phyloP scores from a whole-genome alignment of 2,797 vertebrate genomes.

The Carduelis carduelis region DNA sequence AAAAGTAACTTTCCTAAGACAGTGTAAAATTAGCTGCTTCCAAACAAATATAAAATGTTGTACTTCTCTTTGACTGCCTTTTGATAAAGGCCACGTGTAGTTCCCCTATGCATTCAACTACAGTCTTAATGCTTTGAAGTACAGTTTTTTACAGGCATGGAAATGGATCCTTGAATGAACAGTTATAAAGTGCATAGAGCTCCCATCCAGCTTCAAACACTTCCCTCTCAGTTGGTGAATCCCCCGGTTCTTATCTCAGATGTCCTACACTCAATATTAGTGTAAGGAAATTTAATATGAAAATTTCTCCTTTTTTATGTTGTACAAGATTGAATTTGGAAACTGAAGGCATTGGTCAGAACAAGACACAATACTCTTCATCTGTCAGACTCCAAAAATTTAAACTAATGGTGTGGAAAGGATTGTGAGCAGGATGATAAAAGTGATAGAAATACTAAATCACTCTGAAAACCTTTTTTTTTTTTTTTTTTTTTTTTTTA shows the following conservation, averaged over 20 bases:
- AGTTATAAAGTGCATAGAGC: neutral
- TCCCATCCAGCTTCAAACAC: neutral
- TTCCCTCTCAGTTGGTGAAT: neutral
- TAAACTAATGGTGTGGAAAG: neutral
- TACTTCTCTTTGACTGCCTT: neutral
- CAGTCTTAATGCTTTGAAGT: neutral
- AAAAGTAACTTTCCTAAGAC: neutral
- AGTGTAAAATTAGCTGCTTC: neutral
- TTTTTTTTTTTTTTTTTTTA: neutral
- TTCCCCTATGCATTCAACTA: neutral
- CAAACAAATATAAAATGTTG: neutral
- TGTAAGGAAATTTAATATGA: neutral
- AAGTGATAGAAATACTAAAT: neutral
- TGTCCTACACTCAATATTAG: neutral
- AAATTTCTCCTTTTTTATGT: neutral
- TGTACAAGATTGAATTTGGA: neutral
- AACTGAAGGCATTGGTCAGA: neutral
- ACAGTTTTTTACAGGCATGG: neutral
- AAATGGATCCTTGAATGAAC: neutral
- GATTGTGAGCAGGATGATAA: neutral
- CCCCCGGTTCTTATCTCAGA: neutral
- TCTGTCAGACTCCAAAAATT: neutral
- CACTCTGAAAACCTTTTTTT: neutral
- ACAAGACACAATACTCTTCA: neutral
- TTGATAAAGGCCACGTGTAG: neutral